Evolutionary conservation across 2,113 vertebrate genomes (phyloP), one percentile per base, ranked within the genome.

Genomic region (Eolophus roseicapilla): DNA sequence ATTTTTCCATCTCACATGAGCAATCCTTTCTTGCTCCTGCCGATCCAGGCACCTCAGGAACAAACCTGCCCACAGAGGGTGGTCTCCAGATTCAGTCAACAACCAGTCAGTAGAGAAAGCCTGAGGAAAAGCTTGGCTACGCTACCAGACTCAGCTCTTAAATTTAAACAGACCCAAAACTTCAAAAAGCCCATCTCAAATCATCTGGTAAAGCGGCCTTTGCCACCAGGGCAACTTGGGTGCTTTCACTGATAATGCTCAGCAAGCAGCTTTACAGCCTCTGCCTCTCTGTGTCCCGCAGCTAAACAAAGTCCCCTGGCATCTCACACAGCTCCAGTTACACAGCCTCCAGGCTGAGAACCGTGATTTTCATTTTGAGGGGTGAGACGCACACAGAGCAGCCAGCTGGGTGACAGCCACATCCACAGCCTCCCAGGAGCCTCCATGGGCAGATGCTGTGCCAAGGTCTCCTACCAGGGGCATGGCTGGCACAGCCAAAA

Each of bases 281-380:
- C 49, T 88, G 82, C 63, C 29, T 53, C 68, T n/a, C 6, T 11
- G 37, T 27, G 8, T 4, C 3, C 9, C 29, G 60, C 71, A 5
- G 21, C 14, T 31, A 27, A 65, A 53, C 2, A 15, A 79, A 52
- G 74, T n/a, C 35, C 35, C 75, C 33, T 31, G 33, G 47, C 59
- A 68, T 18, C 55, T 57, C 43, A 21, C 23, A 28, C 15, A 73
- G 59, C 35, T 57, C 19, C 35, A 43, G 25, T 21, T 27, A 19
- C 33, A 50, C 47, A 41, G 17, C 24, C 52, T 82, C 64, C 59
- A 31, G 19, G 12, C 6, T 11, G 11, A 68, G 63, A 33, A 71
- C 41, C 0, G 0, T 2, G 11, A 33, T 71, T 47, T 50, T 27
- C 67, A 62, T 29, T 68, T 15, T 19, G 33, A 17, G 21, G 13